Evolutionary conservation across 2,888 invertebrate genomes (phyloP).

Genomic region (Hypercompe scribonia): DNA sequence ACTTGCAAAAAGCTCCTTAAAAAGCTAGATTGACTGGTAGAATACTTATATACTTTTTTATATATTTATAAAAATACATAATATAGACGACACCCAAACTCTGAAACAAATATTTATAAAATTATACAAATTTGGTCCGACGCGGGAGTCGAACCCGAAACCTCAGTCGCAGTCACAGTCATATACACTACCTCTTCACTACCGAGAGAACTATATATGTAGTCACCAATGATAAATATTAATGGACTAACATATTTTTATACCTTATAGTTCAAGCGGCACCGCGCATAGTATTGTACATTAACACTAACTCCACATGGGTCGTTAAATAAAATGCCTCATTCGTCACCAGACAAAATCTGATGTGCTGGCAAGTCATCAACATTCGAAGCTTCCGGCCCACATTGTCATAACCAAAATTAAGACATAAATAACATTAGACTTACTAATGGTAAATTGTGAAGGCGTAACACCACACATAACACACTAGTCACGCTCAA

Average conservation of each 20-base stretch:
- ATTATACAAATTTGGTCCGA: no score
- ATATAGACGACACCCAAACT: no score
- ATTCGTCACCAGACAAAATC: constrained; percentile 56
- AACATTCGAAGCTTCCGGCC: constrained; percentile 67
- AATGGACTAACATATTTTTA: neutral
- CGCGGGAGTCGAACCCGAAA: no score
- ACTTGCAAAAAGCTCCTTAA: no score
- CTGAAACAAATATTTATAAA: no score
- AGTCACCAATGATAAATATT: neutral
- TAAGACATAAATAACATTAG: constrained; percentile 81
- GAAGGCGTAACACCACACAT: constrained; percentile 75
- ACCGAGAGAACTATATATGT: no score
- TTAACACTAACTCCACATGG: neutral
- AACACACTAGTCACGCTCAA: constrained; percentile 78
- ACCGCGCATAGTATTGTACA: neutral
- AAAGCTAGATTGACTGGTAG: no score
- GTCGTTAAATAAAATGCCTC: constrained; percentile 5
- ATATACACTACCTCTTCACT: no score
- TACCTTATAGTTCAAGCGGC: neutral
- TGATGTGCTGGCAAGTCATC: constrained; percentile 59
- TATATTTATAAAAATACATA: no score
- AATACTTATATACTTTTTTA: no score
- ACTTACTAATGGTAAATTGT: constrained; percentile 67
- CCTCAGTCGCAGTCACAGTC: no score
- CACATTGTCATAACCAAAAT: constrained; percentile 74